These are phyloP conservation scores for Sclerurus mexicanus DNA, from an alignment of 2,113 vertebrate genomes.

Conservation along the genomic window DNA sequence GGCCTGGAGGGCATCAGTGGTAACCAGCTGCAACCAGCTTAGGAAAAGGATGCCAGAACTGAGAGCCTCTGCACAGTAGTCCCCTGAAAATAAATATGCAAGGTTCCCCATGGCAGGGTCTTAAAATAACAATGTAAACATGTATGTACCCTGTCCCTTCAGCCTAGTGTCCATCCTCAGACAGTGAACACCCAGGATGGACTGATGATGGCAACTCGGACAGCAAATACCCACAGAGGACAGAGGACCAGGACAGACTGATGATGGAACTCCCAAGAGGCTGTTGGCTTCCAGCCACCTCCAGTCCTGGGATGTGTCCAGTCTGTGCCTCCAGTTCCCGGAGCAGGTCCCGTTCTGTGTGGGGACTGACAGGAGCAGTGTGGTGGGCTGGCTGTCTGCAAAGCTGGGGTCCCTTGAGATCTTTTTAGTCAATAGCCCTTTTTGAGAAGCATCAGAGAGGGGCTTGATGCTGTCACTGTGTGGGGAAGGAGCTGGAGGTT, in stretches of 20 bases:
- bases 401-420: background rate
- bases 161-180: background rate
- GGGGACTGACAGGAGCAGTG: background rate
- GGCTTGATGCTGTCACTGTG: background rate
- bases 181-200: background rate
- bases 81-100: background rate
- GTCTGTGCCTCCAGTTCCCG: background rate
- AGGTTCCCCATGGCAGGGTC: background rate
- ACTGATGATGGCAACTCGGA: background rate
- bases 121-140: background rate
- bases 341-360: background rate
- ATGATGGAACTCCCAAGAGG: background rate
- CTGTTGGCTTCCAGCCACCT: background rate
- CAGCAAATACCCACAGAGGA: background rate
- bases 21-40: background rate
- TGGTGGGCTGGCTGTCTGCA: background rate
- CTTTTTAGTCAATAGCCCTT: background rate
- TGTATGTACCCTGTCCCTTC: background rate
- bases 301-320: background rate
- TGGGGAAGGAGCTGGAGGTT: background rate
- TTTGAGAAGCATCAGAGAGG: background rate
- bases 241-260: background rate
- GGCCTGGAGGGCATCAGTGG: background rate
- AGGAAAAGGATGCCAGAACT: background rate
- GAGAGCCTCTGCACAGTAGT: background rate